Percentiles rank a stretch among this genome's conserved stretches.
Evolutionary conservation across 1,140 invertebrate genomes (phyloP).

Genomic region (Eurytemora carolleeae): DNA sequence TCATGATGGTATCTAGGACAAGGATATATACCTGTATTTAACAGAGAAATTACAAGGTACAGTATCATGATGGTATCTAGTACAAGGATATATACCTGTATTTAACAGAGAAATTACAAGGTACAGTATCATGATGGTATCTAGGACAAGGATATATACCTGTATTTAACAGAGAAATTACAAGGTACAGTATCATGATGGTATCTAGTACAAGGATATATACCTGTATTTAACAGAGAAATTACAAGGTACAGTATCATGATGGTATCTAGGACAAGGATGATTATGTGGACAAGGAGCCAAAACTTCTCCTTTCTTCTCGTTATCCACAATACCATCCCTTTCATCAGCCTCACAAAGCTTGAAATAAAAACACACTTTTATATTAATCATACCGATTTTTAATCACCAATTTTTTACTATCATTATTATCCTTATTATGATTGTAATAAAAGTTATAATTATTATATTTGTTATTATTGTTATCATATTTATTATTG

Average conservation of each 20-base stretch:
- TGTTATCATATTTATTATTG: not conserved
- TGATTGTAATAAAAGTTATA: not conserved
- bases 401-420: not conserved
- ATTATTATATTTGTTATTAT: not conserved
- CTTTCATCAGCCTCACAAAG: too few species aligned
- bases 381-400: not conserved
- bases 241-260: slow-evolving; percentile 2
- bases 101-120: not conserved
- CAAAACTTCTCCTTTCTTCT: not conserved
- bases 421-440: not conserved
- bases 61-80: not conserved
- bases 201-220: not conserved
- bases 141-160: not conserved
- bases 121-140: not conserved
- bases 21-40: too few species aligned
- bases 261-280: not conserved
- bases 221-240: not conserved
- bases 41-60: not conserved
- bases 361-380: not conserved
- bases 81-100: not conserved
- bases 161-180: not conserved
- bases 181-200: not conserved
- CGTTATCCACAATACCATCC: too few species aligned
- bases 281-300: not conserved
- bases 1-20: too few species aligned